Base-by-base conservation (phyloP, 2,888 invertebrate species). In the Trissolcus brochymenae region DNA sequence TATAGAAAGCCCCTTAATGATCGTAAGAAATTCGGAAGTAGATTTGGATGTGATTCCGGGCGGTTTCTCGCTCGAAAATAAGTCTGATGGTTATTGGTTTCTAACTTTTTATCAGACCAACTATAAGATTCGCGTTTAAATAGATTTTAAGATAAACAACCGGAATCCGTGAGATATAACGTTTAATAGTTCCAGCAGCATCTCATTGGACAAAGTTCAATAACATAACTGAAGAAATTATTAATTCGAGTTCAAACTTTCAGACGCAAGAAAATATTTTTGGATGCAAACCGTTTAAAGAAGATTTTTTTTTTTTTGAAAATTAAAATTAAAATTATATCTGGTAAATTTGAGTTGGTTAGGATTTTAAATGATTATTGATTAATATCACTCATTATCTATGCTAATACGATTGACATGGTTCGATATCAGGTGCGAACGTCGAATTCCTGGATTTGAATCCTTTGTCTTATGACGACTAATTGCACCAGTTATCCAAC, bases 401-500 rank as follows among this genome's bases (percentile, higher is more conserved):
- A 16, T 46, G 35, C 9, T 35, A 35, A 35, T 35, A 35, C 6
- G 35, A 35, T 35, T 35, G 35, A 35, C 35, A 35, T 11, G 46
- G 46, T n/a, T 46, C 46, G 14, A 16, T 46, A 4, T 46, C 14
- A 46, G 16, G 16, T 16, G 14, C 2, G 14, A 46, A n/a, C 46
- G 46, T 46, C 14, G n/a, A 14, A 67, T 62, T 59, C 64, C 46
- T 17, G 9, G 60, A 9, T 14, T 35, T 1, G 41, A 65, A 60
- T 70, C 64, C 79, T 68, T 76, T 79, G 70, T 71, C 76, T 76
- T 74, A 66, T 49, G 73, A 70, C 76, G 66, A 76, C 62, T 76
- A 79, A 76, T 76, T 79, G 70, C 67, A 14, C 53, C 49, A 77
- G 67, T 56, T 65, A 77, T 77, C 67, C 71, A 19, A 77, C 74